A percentile compares a stretch with the other conserved stretches of the same genome.
phyloP scores from a whole-genome alignment of 2,888 invertebrate genomes.

The Drosophila recens region DNA sequence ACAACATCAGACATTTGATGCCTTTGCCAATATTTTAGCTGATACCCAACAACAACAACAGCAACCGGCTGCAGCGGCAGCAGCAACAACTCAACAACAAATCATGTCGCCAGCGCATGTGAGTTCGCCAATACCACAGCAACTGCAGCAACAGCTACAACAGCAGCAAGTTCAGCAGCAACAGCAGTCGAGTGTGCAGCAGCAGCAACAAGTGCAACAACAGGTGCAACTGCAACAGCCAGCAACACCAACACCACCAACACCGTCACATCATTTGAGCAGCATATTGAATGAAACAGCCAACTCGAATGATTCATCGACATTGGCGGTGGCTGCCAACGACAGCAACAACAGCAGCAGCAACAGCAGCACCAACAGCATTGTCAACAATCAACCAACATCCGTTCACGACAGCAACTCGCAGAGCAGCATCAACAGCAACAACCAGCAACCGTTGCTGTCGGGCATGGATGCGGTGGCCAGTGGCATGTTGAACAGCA shows the following conservation, averaged over 20 bases:
- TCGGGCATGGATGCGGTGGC: constrained; percentile 66
- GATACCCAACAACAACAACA: constrained; percentile 51
- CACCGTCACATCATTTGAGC: constrained; percentile 78
- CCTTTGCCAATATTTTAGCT: constrained; percentile 72
- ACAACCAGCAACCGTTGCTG: constrained; percentile 78
- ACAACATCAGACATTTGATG: constrained; percentile 72
- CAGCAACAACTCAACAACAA: constrained; percentile 57
- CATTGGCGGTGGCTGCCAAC: constrained; percentile 83
- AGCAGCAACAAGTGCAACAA: constrained; percentile 63
- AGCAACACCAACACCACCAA: constrained; percentile 72
- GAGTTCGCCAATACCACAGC: constrained; percentile 59
- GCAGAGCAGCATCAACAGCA: constrained; percentile 84
- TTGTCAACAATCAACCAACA: constrained; percentile 85
- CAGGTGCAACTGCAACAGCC: constrained; percentile 62
- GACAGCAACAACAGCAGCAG: constrained; percentile 85
- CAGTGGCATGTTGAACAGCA: constrained; percentile 70
- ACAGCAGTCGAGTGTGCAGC: constrained; percentile 62
- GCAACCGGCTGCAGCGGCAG: constrained; percentile 35
- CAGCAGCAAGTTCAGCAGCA: constrained; percentile 54
- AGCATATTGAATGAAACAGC: constrained; percentile 83
- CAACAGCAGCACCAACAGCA: constrained; percentile 84
- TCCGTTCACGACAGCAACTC: constrained; percentile 85
- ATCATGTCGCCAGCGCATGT: constrained; percentile 66
- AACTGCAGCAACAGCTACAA: constrained; percentile 59
- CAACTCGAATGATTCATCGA: constrained; percentile 85